Base-by-base conservation (phyloP, 2,888 invertebrate species). In the Nudaria mundana region DNA sequence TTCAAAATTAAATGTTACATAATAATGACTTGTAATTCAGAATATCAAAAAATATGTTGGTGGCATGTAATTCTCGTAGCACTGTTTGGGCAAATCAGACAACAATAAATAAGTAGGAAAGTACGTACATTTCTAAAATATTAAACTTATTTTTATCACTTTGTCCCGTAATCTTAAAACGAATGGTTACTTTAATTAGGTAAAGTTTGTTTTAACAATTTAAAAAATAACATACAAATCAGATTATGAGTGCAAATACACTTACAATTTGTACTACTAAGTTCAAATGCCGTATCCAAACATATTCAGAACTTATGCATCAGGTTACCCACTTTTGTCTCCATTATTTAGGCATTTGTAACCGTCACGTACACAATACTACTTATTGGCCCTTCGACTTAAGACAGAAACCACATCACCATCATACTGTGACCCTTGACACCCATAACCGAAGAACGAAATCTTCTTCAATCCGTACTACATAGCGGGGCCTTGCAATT, bases 331-430 rank as follows among this genome's bases (percentile, higher is more conserved):
- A 47, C 58, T 71, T 70, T 68, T 56, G 54, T 66, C 48, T 59
- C 60, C 64, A 69, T 76, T 71, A 76, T 79, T 70, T 76, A 70
- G 63, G 66, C 74, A 83, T 81, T 81, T 69, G 77, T 82, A 63
- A 54, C 57, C 58, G 76, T 81, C 76, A 66, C 47, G 37, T 52
- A 45, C 61, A 82, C 81, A 81, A 81, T 76, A 49, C 69, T 32
- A 54, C 70, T 79, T 79, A 82, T 82, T 81, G 76, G 75, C 68
- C 72, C 68, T 63, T 57, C 56, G 63, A 44, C 42, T 56, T 55
- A 59, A 63, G 55, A 59, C 48, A 53, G 52, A 57, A 44, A 42
- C 57, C 11, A 41, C 47, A 44, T 44, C 29, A 55, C 76, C 72
- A 71, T 24, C 43, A 22, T 49, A 56, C 8, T 37, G 16, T 48